Evolutionary conservation across 2,797 vertebrate species (phyloP), one percentile per base, ranked within the genome.

Genomic region (Falco berigora): DNA sequence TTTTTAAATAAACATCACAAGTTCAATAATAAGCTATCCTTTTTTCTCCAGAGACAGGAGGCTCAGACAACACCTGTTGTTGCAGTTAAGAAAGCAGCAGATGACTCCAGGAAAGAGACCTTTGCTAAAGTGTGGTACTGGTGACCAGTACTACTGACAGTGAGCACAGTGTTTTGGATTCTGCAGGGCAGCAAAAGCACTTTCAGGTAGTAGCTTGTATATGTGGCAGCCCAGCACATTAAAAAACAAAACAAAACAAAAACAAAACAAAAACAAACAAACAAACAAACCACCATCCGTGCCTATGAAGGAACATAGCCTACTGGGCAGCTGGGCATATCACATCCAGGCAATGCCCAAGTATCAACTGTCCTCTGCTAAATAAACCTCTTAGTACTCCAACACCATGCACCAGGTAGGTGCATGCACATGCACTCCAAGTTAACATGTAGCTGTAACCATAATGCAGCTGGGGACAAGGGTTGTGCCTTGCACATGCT

Each of bases 391-490:
- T 32, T 3, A 23, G 58, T n/a, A 46, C 32, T 82, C 32, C 52
- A 89, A 49, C 19, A 9, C 9, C 69, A 10, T 9, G 25, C 44
- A 34, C 19, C 47, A 30, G 44, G 46, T 0, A 66, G 50, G 47
- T 40, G 40, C 1, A 1, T 0, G 1, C 83, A 90, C 3, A 0
- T 27, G 38, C 24, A 3, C 55, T 30, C 50, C 0, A 0, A 72
- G 50, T 44, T 30, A 44, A 42, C 27, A 4, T 9, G n/a, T 0
- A 32, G 69, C 81, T 89, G 78, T 36, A 85, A 56, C 8, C 15
- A 36, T 5, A 27, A 40, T 1, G 59, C 77, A 69, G 67, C 63
- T 61, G 84, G 67, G 80, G 56, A 87, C 58, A 53, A 79, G 80
- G 94, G 93, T 69, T 66, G 86, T 40, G 79, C 15, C 86, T 4